Base-by-base conservation (phyloP, 2,888 invertebrate genomes). In the Drosophila falleni region DNA sequence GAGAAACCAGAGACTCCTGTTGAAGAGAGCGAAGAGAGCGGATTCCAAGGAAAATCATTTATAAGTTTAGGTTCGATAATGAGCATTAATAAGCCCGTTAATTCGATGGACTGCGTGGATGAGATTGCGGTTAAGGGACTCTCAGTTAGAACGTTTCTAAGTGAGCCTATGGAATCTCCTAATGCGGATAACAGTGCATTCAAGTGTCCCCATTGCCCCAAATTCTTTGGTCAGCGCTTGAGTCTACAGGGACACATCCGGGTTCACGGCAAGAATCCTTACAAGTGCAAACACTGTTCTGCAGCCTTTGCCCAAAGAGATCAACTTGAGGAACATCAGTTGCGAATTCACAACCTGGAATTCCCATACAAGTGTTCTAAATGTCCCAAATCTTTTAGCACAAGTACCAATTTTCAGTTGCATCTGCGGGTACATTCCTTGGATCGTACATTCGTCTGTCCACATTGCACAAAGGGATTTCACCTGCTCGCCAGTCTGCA, bases 161-260 rank as follows among this genome's bases (percentile, higher is more conserved):
- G 16, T 15, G 15, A 10, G 13, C 2, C 37, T 2, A 2, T 6
- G n/a, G 1, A 8, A 33, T 11, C 11, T 16, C 0, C 10, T 11
- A 1, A 19, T 50, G 13, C 6, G 19, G 6, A 55, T 11, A 56
- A 60, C n/a, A 58, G 63, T 3, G 55, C 31, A 8, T 77, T 51
- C 11, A 66, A 78, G 16, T 78, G 81, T 11, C 41, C 46, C 1
- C 59, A 78, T 9, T 78, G 81, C 42, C 58, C 78, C 8, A 77
- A 73, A 31, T 31, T 50, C 0, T 80, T 77, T 37, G 54, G 50
- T 0, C 29, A 37, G n/a, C 49, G 35, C 2, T 13, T 15, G n/a
- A 29, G 10, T 3, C 44, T 63, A 0, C 37, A 55, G 10, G 23
- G 23, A 6, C 67, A 67, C 13, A 10, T 50, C 1, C 44, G 13